Base-by-base conservation (phyloP, 2,113 vertebrate species). In the Festucalex cinctus region DNA sequence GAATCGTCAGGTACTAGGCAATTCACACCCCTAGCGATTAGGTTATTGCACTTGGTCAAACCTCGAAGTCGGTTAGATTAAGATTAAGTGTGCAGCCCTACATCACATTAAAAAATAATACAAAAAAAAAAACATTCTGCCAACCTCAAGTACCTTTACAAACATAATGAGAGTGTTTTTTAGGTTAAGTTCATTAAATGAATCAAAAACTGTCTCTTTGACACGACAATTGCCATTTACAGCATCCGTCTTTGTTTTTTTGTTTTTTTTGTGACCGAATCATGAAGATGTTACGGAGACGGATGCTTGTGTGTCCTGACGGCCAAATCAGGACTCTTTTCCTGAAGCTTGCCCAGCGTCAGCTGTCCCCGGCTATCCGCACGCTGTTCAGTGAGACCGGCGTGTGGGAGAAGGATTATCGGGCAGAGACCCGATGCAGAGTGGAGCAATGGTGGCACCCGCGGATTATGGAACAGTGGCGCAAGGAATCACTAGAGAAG, bases 371-470 rank as follows among this genome's bases (percentile, higher is more conserved):
- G 32, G 24, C 67, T 60, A 49, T 62, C 73, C 90, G 94, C 70
- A 83, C 82, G 51, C 90, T 96, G 80, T 98, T 94, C 81, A 96
- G 95, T 54, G 92, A 95, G 84, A 95, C 94, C 0, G 96, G 95
- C 2, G 86, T 91, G 43, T 99, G 97, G 97, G 93, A 95, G 8
- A 93, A 85, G 64, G 91, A 77, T 39, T 99, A 98, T 67, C 88
- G 83, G 1, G 41, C 87, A 0, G 92, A 95, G 78, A 98, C 94
- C 5, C 92, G 97, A 14, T 91, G 81, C 68, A 90, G 74, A 72
- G 94, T 98, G 10, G 96, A 99, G 82, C 85, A 69, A 24, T 95
- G 94, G 94, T 99, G 97, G 97, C 90, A 89, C 36, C 90, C 88
- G 0, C 91, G 88, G 65, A 90, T 97, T 71, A 95, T 95, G 85